A percentile compares a stretch with the other conserved stretches of the same genome.
These are phyloP conservation scores for Scylla paramamosain DNA, from an alignment of 1,140 invertebrate species.

Conservation along the genomic window DNA sequence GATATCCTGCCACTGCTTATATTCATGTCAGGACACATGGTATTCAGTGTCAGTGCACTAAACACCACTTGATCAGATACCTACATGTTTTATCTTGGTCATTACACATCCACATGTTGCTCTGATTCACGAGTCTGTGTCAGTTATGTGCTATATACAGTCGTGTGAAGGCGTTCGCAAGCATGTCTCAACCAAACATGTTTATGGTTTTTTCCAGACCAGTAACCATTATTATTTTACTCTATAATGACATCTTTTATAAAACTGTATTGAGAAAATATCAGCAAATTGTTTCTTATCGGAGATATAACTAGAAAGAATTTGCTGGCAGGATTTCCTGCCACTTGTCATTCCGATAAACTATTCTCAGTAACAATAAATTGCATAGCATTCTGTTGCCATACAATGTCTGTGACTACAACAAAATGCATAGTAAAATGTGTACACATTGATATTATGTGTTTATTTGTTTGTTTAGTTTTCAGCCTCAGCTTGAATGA, in stretches of 20 bases:
- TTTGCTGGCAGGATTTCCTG: not conserved
- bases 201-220: not conserved
- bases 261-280: not conserved
- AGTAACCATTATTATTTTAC: not conserved
- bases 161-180: too few species aligned
- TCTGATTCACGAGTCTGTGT: conserved; percentile 1
- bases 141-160: not conserved
- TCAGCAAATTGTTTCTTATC: conserved; percentile 31
- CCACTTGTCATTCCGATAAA: not conserved
- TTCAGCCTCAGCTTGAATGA: too few species aligned
- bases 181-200: not conserved
- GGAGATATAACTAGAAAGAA: not conserved
- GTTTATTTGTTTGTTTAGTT: too few species aligned
- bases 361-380: not conserved
- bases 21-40: conserved; percentile 21
- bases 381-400: not conserved
- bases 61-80: not conserved
- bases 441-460: too few species aligned
- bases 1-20: too few species aligned
- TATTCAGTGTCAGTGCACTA: not conserved
- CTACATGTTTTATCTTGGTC: not conserved
- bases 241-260: not conserved
- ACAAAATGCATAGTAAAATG: conserved; percentile 7
- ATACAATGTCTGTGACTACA: not conserved
- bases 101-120: not conserved